A percentile compares a stretch with the other conserved stretches of the same genome.
phyloP scores from a whole-genome alignment of 2,797 vertebrate species.

The Sebastes oblongus region DNA sequence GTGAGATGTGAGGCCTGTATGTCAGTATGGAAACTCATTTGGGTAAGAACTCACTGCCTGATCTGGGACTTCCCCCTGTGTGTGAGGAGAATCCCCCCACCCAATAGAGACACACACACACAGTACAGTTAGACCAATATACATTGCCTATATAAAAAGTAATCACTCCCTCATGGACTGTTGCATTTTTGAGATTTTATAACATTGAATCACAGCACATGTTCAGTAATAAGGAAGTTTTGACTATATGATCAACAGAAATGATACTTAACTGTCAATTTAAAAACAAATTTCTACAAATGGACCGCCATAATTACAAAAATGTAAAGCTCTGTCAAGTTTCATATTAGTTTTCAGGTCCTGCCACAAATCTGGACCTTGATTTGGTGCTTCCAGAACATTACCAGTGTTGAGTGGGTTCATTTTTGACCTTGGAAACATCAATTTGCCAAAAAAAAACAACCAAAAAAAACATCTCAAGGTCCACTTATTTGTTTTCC shows the following conservation, averaged over 20 bases:
- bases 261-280: neutral
- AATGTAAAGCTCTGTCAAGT: neutral
- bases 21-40: conserved; percentile 55
- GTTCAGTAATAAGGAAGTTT: neutral
- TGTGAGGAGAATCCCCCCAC: conserved; percentile 8
- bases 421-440: neutral
- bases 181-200: no score
- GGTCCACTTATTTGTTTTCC: neutral
- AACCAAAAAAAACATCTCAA: neutral
- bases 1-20: conserved; percentile 1
- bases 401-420: neutral
- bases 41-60: conserved; percentile 28
- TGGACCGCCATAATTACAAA: neutral
- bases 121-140: neutral
- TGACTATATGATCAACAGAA: neutral
- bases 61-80: conserved; percentile 53
- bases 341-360: neutral
- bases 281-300: neutral
- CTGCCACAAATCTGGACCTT: neutral
- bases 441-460: no score
- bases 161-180: neutral
- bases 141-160: neutral
- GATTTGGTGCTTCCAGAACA: neutral
- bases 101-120: neutral
- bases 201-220: neutral